Evolutionary conservation across 2,797 vertebrate species (phyloP).

Genomic region (Pagetopsis macropterus): DNA sequence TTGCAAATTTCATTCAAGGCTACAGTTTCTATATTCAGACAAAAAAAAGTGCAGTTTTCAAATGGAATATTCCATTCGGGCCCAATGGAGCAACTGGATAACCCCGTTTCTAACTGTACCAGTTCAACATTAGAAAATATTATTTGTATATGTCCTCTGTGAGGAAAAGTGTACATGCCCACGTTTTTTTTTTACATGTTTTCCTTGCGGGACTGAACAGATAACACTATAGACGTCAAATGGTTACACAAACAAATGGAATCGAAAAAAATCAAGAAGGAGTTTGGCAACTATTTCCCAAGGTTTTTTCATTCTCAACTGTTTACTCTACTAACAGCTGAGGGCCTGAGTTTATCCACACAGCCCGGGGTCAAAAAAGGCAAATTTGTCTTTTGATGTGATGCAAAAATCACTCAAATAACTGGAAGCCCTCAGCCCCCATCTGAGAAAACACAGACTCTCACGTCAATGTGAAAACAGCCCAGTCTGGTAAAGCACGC

Average conservation of each 20-base stretch:
- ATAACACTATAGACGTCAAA: slow-evolving; percentile 20
- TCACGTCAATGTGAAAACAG: slow-evolving; percentile 13
- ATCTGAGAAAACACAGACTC: slow-evolving; percentile 46
- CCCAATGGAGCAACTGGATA: slow-evolving; percentile 9
- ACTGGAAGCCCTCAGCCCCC: not conserved
- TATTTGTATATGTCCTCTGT: slow-evolving; percentile 1
- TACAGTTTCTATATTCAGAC: slow-evolving; percentile 4
- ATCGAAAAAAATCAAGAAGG: not conserved
- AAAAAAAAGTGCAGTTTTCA: slow-evolving; percentile 23
- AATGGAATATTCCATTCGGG: slow-evolving; percentile 34
- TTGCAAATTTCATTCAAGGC: slow-evolving; percentile 21
- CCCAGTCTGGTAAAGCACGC: slow-evolving; percentile 9
- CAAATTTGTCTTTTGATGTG: slow-evolving; percentile 27
- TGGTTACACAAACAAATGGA: not conserved
- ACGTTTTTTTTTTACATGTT: slow-evolving; percentile 17
- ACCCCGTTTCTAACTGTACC: slow-evolving; percentile 13
- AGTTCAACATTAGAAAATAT: slow-evolving; percentile 8
- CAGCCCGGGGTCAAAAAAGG: slow-evolving; percentile 4
- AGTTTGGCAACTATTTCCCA: not conserved
- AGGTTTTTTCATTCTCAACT: slow-evolving; percentile 13
- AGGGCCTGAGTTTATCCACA: slow-evolving; percentile 28
- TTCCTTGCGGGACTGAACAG: slow-evolving; percentile 4
- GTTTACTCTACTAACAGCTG: slow-evolving; percentile 41
- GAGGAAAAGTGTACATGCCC: slow-evolving; percentile 6
- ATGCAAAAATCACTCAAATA: slow-evolving; percentile 38